These are phyloP conservation scores for Chromoteleia sp. DNA, from an alignment of 2,888 invertebrate genomes.

Conservation along the genomic window DNA sequence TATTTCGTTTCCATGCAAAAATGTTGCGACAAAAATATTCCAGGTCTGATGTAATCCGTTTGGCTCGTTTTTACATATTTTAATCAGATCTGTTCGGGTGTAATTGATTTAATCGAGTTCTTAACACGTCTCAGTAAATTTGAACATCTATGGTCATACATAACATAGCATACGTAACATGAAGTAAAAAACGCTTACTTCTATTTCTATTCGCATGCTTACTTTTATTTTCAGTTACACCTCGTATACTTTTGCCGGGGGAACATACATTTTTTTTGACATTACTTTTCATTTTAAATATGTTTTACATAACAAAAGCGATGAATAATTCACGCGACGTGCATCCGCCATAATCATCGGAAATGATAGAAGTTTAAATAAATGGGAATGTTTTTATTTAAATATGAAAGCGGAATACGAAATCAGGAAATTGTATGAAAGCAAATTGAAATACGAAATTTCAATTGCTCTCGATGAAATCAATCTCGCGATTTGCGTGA, in stretches of 20 bases:
- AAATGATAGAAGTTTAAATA: constrained; percentile 53
- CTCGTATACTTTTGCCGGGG: neutral
- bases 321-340: constrained; percentile 54
- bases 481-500: constrained; percentile 67
- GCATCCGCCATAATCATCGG: constrained; percentile 40
- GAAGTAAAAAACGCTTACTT: no score
- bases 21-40: neutral
- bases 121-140: no score
- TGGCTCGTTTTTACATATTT: no score
- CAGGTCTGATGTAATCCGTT: neutral
- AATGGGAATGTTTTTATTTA: constrained; percentile 59
- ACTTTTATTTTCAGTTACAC: neutral
- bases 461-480: constrained; percentile 69
- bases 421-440: constrained; percentile 61
- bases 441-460: constrained; percentile 68
- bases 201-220: no score
- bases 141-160: no score
- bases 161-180: no score
- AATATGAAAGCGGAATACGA: constrained; percentile 53
- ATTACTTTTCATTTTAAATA: constrained; percentile 29
- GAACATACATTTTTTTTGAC: constrained; percentile 32
- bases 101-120: no score
- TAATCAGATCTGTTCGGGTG: no score
- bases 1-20: neutral
- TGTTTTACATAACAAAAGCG: constrained; percentile 31